A percentile compares a stretch with the other conserved stretches of the same genome.
Conservation (phyloP, 2,888 invertebrate genomes). For the Gerris lacustris region DNA sequence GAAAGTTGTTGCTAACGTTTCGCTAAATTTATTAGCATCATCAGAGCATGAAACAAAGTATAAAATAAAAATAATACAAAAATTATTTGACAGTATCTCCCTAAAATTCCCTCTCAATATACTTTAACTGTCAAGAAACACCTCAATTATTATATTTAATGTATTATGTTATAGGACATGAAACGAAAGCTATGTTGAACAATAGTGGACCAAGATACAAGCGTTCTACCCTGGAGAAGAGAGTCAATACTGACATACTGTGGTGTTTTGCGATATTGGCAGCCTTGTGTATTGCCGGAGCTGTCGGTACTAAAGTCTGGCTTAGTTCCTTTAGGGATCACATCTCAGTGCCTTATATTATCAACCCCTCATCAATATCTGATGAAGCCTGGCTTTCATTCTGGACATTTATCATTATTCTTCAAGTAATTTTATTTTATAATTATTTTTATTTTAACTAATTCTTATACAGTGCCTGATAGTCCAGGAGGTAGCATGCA, state of each 20-base stretch:
- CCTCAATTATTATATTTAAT: too few relatives aligned
- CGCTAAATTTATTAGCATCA: too few relatives aligned
- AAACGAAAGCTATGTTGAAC: constrained; percentile 96
- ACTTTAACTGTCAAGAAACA: too few relatives aligned
- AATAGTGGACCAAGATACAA: constrained; percentile 91
- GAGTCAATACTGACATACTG: constrained; percentile 90
- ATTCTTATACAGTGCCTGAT: too few relatives aligned
- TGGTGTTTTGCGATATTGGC: constrained; percentile 90
- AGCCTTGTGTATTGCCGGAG: constrained; percentile 79
- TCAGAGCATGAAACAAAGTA: too few relatives aligned
- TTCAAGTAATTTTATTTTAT: constrained; percentile 52
- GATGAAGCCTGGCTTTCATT: constrained; percentile 76
- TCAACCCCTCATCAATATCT: constrained; percentile 36
- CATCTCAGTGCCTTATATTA: constrained; percentile 37
- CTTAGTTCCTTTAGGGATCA: constrained; percentile 51
- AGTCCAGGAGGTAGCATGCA: too few relatives aligned
- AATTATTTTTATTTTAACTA: too few relatives aligned
- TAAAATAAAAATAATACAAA: too few relatives aligned
- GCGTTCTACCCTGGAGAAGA: constrained; percentile 77
- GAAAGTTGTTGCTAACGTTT: too few relatives aligned
- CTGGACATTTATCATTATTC: constrained; percentile 89
- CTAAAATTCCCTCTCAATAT: too few relatives aligned
- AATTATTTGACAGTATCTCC: too few relatives aligned
- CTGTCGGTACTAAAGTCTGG: constrained; percentile 83
- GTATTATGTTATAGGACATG: constrained; percentile 53